A percentile compares a stretch with the other conserved stretches of the same genome.
phyloP scores from a whole-genome alignment of 1,140 invertebrate genomes.

The Calycopis cecrops region DNA sequence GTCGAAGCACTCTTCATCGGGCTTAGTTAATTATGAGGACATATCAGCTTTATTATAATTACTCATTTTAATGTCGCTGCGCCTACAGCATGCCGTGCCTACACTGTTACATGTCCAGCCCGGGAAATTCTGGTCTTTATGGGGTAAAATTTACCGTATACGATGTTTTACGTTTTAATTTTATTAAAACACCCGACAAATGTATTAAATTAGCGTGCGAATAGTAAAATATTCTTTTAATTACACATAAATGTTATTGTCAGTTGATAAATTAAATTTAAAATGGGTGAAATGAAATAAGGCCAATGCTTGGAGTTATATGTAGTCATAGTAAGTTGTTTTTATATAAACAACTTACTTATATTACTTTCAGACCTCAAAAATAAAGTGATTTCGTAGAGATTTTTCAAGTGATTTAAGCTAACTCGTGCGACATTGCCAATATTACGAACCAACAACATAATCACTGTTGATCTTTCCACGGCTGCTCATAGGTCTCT shows the following conservation, averaged over 20 bases:
- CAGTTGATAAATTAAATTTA: neutral
- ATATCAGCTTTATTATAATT: constrained; percentile 74
- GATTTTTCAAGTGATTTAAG: no score
- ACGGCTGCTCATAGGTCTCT: no score
- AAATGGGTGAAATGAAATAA: neutral
- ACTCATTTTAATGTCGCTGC: constrained; percentile 73
- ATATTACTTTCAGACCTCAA: no score
- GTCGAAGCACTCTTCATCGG: constrained; percentile 70
- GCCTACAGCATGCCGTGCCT: constrained; percentile 47
- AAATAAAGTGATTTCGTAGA: no score
- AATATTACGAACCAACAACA: no score
- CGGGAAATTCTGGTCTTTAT: constrained; percentile 22
- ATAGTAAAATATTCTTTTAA: constrained; percentile 1
- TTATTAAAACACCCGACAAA: constrained; percentile 9
- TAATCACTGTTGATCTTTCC: no score
- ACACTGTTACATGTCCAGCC: constrained; percentile 34
- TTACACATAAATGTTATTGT: neutral
- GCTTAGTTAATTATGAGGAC: constrained; percentile 73
- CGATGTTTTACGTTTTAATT: constrained; percentile 24
- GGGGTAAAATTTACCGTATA: constrained; percentile 20
- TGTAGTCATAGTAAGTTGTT: no score
- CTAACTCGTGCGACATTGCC: no score
- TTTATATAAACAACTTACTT: no score
- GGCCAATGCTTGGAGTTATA: no score
- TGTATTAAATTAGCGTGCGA: constrained; percentile 2